Evolutionary conservation across 2,113 vertebrate species (phyloP).

Genomic region (Hypocryptadius cinnamomeus): DNA sequence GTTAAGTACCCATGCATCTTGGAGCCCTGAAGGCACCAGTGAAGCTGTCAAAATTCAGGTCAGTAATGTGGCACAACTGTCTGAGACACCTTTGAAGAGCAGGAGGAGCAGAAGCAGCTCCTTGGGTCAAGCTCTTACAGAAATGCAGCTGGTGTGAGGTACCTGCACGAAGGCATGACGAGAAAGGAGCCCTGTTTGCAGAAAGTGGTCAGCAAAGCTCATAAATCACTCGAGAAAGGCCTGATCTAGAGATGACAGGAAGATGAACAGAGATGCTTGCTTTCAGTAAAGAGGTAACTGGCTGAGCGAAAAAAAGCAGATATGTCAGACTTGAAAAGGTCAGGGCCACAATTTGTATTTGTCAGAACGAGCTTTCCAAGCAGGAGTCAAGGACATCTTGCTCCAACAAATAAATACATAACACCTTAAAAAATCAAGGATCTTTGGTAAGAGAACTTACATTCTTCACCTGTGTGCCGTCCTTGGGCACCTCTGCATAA

Average conservation of each 20-base stretch:
- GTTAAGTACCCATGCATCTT: background rate
- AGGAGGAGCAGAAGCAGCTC: background rate
- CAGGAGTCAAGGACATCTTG: background rate
- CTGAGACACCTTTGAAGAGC: background rate
- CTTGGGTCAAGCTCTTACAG: background rate
- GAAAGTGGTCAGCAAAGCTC: background rate
- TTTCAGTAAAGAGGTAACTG: constrained; percentile 6
- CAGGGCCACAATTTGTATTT: background rate
- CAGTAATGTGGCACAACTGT: background rate
- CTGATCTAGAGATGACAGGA: constrained; percentile 20
- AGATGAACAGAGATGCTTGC: constrained; percentile 7
- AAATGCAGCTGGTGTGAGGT: background rate
- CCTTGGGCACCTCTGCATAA: background rate
- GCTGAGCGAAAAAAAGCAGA: background rate
- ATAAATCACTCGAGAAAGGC: background rate
- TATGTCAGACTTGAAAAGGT: constrained; percentile 9
- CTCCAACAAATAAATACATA: background rate
- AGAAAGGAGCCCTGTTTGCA: background rate
- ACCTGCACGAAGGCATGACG: background rate
- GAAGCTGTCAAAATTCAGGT: background rate
- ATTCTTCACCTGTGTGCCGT: rapidly evolving
- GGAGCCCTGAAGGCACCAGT: background rate
- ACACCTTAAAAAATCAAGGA: background rate
- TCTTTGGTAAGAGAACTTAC: background rate
- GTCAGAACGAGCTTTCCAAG: background rate